These are phyloP conservation scores for Danionella dracula DNA, from an alignment of 2,797 vertebrate genomes.

Conservation along the genomic window DNA sequence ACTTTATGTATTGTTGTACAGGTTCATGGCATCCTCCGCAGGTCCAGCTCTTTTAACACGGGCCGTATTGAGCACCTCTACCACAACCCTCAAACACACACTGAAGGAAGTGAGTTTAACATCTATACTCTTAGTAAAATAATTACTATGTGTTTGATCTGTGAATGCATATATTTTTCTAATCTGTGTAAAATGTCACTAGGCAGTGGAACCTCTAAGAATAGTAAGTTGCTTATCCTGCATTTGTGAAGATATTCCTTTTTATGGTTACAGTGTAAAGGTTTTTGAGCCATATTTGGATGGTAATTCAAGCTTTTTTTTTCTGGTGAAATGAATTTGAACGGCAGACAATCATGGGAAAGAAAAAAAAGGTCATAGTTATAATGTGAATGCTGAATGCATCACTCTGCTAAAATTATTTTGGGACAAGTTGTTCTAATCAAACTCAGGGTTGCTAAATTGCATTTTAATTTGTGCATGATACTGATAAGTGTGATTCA, in stretches of 20 bases:
- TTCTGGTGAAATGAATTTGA: not conserved
- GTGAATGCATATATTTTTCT: not conserved
- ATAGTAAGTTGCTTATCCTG: constrained; percentile 35
- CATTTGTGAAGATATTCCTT: not conserved
- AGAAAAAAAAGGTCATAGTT: not conserved
- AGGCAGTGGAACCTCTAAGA: constrained; percentile 9
- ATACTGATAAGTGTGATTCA: too few relatives aligned
- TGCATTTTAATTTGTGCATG: too few relatives aligned
- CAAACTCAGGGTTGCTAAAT: too few relatives aligned
- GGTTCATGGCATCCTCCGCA: constrained; percentile 92
- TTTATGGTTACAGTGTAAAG: not conserved
- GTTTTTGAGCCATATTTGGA: not conserved
- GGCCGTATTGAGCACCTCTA: constrained; percentile 97
- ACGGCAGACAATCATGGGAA: not conserved
- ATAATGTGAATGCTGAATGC: not conserved
- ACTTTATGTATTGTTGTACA: constrained; percentile 47
- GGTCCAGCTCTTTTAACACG: constrained; percentile 97
- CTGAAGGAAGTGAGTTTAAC: constrained; percentile 86
- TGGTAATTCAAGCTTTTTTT: not conserved
- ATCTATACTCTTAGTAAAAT: not conserved
- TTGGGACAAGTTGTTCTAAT: not conserved
- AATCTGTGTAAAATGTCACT: constrained; percentile 22
- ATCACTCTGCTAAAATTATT: not conserved
- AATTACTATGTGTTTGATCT: not conserved
- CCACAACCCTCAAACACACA: constrained; percentile 89